Conservation (phyloP, 2,797 vertebrate genomes). For the Vireo griseus region DNA sequence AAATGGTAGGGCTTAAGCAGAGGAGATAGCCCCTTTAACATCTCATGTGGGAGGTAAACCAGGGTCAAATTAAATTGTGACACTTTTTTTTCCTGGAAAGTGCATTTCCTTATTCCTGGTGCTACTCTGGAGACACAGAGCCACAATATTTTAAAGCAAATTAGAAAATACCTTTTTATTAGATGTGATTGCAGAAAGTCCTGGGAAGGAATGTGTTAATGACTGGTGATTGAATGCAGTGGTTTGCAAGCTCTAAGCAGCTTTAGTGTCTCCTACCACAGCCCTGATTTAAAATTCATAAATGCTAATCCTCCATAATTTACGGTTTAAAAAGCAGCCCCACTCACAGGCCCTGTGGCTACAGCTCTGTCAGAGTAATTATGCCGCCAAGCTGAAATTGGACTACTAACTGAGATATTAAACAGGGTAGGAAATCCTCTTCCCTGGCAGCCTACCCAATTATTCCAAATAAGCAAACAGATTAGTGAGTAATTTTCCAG, state of each 20-base stretch:
- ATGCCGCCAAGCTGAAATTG: conserved; percentile 98
- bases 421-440: conserved; percentile 96
- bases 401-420: conserved; percentile 99
- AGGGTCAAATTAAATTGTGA: conserved; percentile 1
- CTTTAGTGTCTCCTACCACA: conserved; percentile 99
- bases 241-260: conserved; percentile 98
- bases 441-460: conserved; percentile 98
- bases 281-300: conserved; percentile 99
- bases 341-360: conserved; percentile 98
- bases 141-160: not conserved
- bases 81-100: not conserved
- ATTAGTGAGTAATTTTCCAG: conserved; percentile 99
- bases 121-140: not conserved
- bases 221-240: conserved; percentile 87
- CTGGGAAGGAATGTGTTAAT: conserved; percentile 85
- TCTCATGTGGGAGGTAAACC: not conserved
- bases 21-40: not conserved
- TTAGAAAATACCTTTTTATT: conserved; percentile 37
- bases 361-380: conserved; percentile 99
- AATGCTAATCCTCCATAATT: conserved; percentile 99
- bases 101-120: not conserved
- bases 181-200: not conserved
- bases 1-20: not conserved
- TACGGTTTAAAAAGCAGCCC: conserved; percentile 99
- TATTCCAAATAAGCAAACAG: conserved; percentile 99